Evolutionary conservation across 2,797 vertebrate species (phyloP), one percentile per base, ranked within the genome.

Genomic region (Varecia variegata): DNA sequence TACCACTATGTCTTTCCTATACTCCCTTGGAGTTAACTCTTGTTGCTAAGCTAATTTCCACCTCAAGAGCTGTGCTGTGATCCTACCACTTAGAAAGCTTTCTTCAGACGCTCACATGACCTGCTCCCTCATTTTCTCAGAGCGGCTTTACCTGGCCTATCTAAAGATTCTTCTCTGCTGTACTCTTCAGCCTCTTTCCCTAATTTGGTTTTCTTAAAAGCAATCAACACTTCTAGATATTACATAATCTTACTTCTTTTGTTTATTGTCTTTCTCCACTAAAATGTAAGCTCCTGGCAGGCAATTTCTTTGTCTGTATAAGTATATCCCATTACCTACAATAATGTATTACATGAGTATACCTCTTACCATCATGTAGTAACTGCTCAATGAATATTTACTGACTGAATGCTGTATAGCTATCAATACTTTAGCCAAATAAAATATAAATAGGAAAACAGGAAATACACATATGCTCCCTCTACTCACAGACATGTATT

Each of bases 371-470:
- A 20, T 14, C 47, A 88, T 35, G 21, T 52, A 85, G 35, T 71
- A 88, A 38, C 18, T 20, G 3, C 7, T 56, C 79, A 88, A 20
- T 47, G 27, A 93, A 45, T 81, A 82, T n/a, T 92, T 89, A 84
- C 0, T 67, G 27, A 83, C 43, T 32, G 32, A 90, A 86, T 70
- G 20, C 50, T 89, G 68, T 92, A 62, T n/a, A 68, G 38, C 45
- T 73, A 79, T 6, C 43, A 56, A 85, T 56, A 73, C 43, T 50
- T 94, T 35, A 92, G 20, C 27, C 38, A 88, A 58, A 68, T 76
- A n/a, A 92, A 88, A 47, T 58, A 58, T 43, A 95, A 94, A 60
- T 35, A 54, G 32, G 30, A 62, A 94, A 95, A 73, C 11, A 80
- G 27, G 88, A 95, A 90, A 94, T 38, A 81, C 40, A 73, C 7